Conservation (phyloP, 2,113 vertebrate species). For the Rhinopomastus cyanomelas region DNA sequence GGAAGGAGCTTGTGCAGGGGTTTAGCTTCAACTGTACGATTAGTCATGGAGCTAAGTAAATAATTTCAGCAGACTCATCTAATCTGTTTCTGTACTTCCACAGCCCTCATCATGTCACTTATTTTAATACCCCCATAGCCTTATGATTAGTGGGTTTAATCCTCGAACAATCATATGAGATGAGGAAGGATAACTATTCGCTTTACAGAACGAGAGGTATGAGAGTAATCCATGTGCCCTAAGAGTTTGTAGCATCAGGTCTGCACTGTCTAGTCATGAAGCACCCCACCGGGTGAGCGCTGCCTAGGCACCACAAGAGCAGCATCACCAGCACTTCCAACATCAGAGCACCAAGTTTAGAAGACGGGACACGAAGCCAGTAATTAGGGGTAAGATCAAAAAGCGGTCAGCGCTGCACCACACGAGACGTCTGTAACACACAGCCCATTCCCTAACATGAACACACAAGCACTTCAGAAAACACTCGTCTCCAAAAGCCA, state of each 20-base stretch:
- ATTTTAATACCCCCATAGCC: not conserved
- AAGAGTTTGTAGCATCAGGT: not conserved
- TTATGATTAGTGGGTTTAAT: not conserved
- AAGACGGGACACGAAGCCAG: not conserved
- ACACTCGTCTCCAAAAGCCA: not conserved
- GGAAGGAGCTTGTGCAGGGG: not conserved
- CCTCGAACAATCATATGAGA: not conserved
- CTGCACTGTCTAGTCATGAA: not conserved
- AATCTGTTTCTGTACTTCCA: constrained; percentile 26
- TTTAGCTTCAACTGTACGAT: constrained; percentile 49
- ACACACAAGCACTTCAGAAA: not conserved
- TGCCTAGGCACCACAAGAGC: not conserved
- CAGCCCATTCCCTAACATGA: not conserved
- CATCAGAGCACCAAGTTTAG: not conserved
- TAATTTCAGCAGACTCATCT: constrained; percentile 59
- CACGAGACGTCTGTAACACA: not conserved
- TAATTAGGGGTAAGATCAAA: not conserved
- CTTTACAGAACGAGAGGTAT: not conserved
- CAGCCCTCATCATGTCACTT: not conserved
- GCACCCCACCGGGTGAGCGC: no score
- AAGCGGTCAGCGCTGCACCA: not conserved
- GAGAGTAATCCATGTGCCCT: not conserved
- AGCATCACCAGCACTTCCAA: not conserved
- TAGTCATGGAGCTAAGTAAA: constrained; percentile 54
- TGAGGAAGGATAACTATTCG: not conserved